Evolutionary conservation across 2,797 vertebrate genomes (phyloP).

Genomic region (Dipus sagitta): DNA sequence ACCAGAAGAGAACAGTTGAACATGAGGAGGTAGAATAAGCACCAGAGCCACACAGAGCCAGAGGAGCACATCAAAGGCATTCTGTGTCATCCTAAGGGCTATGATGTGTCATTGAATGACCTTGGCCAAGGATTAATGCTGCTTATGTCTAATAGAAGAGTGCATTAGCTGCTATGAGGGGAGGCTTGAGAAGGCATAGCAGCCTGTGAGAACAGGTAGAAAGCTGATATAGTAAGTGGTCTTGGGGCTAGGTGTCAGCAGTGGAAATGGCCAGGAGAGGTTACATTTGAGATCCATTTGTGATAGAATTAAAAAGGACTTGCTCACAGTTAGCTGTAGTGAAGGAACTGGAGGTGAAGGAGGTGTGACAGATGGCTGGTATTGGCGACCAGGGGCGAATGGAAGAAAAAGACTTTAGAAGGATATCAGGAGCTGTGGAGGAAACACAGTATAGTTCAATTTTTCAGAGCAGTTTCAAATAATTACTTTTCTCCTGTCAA

Average conservation of each 20-base stretch:
- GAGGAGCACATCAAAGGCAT: background rate
- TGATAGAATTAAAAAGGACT: background rate
- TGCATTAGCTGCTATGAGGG: background rate
- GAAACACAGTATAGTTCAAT: background rate
- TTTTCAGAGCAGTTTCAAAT: conserved; percentile 25
- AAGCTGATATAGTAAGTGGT: background rate
- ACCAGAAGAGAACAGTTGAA: background rate
- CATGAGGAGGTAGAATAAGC: background rate
- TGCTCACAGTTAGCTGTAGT: background rate
- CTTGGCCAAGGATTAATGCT: background rate
- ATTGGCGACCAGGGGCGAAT: too few species aligned
- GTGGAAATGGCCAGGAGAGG: background rate
- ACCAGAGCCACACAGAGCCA: background rate
- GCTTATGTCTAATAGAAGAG: background rate
- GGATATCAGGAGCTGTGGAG: background rate
- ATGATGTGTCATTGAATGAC: background rate
- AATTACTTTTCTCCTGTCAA: background rate
- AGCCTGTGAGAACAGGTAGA: background rate
- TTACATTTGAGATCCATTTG: conserved; percentile 6
- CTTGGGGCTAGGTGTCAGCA: background rate
- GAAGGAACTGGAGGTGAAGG: background rate
- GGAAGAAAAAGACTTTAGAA: background rate
- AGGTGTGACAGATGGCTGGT: too few species aligned
- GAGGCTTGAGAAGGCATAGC: background rate
- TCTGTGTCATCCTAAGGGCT: background rate